Evolutionary conservation across 1,140 invertebrate genomes (phyloP).

Genomic region (Neotoxoptera formosana): DNA sequence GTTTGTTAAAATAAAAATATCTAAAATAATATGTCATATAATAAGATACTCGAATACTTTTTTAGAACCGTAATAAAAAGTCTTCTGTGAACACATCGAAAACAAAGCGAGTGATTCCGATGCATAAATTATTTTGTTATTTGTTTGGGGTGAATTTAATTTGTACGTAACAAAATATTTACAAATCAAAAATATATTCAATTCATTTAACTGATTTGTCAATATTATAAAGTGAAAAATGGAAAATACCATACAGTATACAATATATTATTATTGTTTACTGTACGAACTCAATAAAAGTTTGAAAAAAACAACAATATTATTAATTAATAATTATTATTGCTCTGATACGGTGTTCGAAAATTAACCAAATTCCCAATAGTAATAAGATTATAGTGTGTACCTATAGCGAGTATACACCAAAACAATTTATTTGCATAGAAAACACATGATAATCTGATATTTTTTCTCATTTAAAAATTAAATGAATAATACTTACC

Average conservation of each 20-base stretch:
- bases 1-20: neutral
- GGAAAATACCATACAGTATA: neutral
- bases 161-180: neutral
- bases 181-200: neutral
- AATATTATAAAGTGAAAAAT: neutral
- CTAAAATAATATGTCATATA: too few relatives aligned
- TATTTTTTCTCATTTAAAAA: conserved; percentile 18
- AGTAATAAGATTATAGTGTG: neutral
- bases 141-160: neutral
- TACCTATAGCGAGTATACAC: neutral
- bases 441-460: neutral
- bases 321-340: neutral
- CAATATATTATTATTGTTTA: too few relatives aligned
- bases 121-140: neutral
- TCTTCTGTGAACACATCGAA: neutral
- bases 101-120: neutral
- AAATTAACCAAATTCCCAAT: neutral
- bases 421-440: neutral
- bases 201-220: neutral
- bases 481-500: neutral
- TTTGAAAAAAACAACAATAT: neutral
- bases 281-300: neutral
- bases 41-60: neutral
- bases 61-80: neutral
- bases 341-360: neutral